A percentile compares a stretch with the other conserved stretches of the same genome.
Evolutionary conservation across 2,797 vertebrate genomes (phyloP).

Genomic region (Emydoidea blandingii): DNA sequence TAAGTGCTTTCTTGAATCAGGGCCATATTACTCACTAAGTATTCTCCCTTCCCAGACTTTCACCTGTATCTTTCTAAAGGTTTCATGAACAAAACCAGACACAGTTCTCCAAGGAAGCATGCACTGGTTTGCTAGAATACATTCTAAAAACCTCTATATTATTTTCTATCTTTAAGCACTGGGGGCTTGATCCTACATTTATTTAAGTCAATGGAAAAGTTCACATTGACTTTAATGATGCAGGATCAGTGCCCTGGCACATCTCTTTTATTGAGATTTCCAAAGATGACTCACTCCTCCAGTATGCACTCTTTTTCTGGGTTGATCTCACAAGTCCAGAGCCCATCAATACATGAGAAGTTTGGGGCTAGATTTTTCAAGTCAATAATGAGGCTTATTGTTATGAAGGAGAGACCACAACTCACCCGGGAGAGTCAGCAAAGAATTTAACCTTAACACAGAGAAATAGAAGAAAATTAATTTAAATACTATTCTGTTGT

Average conservation of each 20-base stretch:
- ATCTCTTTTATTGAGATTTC: not conserved
- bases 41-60: not conserved
- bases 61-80: not conserved
- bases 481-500: not conserved
- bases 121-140: not conserved
- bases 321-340: not conserved
- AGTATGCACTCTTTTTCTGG: not conserved
- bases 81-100: not conserved
- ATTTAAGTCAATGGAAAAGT: not conserved
- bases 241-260: not conserved
- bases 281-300: rapidly evolving
- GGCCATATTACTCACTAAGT: not conserved
- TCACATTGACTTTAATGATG: rapidly evolving
- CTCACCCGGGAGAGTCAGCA: not conserved
- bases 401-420: not conserved
- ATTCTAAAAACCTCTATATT: not conserved
- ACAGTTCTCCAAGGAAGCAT: not conserved
- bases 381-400: not conserved
- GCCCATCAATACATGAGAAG: not conserved
- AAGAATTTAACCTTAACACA: not conserved
- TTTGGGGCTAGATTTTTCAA: not conserved
- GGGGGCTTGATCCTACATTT: not conserved
- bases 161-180: not conserved
- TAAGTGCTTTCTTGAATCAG: rapidly evolving
- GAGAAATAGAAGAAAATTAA: not conserved